Evolutionary conservation across 1,140 invertebrate genomes (phyloP).

Genomic region (Argopecten irradians): DNA sequence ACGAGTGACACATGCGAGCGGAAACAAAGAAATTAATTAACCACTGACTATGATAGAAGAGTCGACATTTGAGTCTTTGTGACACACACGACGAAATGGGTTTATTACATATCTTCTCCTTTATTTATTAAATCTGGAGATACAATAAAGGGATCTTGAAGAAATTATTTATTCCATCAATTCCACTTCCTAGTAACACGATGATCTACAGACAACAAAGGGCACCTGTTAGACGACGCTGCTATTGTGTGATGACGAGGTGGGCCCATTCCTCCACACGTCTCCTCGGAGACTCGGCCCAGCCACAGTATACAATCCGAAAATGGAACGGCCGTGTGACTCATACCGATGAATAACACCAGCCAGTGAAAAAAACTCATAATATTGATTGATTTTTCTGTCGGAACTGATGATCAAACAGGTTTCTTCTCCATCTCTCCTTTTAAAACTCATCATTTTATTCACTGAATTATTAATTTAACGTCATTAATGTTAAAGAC

Average conservation of each 20-base stretch:
- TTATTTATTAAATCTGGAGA: too few relatives aligned
- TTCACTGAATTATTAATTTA: not conserved
- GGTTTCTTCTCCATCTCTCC: not conserved
- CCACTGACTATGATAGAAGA: not conserved
- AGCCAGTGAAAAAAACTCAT: not conserved
- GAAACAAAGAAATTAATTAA: not conserved
- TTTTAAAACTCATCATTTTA: not conserved
- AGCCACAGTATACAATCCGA: conserved; percentile 20
- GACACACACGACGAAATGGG: too few relatives aligned
- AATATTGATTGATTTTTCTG: conserved; percentile 12
- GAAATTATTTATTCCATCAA: too few relatives aligned
- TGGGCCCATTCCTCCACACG: not conserved
- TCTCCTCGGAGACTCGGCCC: conserved; percentile 18
- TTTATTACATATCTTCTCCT: too few relatives aligned
- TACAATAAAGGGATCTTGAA: too few relatives aligned
- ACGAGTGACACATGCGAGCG: not conserved
- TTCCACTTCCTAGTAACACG: not conserved
- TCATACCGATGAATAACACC: conserved; percentile 1
- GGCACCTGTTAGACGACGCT: not conserved
- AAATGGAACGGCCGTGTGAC: conserved; percentile 6
- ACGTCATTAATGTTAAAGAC: too few relatives aligned
- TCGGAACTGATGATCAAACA: conserved; percentile 4
- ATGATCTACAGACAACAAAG: not conserved
- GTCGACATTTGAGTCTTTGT: not conserved
- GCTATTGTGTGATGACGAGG: not conserved